Evolutionary conservation across 2,113 vertebrate species (phyloP), one percentile per base, ranked within the genome.

Genomic region (Clarias macrocephalus): DNA sequence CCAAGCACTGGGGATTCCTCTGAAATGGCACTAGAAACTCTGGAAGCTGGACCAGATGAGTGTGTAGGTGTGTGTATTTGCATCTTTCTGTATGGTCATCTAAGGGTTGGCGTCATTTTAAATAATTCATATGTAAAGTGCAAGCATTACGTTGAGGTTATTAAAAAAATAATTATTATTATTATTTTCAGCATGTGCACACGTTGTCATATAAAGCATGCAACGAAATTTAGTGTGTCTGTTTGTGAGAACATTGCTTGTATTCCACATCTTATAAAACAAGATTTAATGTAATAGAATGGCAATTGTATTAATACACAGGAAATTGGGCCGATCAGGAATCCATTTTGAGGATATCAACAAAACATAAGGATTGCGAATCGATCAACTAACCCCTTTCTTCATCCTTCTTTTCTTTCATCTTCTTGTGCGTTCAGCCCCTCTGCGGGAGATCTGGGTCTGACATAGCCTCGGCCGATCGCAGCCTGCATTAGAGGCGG

Each of bases 401-500:
- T 87, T 76, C 73, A 8, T 65, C 42, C 30, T 42, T 37, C 56
- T 84, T 66, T 5, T 68, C 28, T 30, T 25, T 28, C 16, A 33
- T 80, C 15, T 77, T 7, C 30, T 52, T 13, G 11, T 66, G 57
- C 60, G 62, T 42, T 16, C 75, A 90, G 89, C 89, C 73, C 76
- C 88, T 81, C 89, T 90, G 82, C 91, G 93, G 93, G 88, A 91
- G 94, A 89, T 93, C 89, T 91, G 87, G 92, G 91, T 90, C 90
- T 83, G 90, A 91, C 92, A 89, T 89, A 85, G 90, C 90, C 89
- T 93, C 91, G 87, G 90, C 93, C 92, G 92, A 93, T 94, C 93
- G 76, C 91, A 94, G 91, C 89, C 93, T 93, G 89, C 93, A 84
- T 92, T 95, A 93, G 92, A 90, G 88, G 92, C 89, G 33, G 93